Conservation (phyloP, 2,888 invertebrate species). For the Cantharis rustica region DNA sequence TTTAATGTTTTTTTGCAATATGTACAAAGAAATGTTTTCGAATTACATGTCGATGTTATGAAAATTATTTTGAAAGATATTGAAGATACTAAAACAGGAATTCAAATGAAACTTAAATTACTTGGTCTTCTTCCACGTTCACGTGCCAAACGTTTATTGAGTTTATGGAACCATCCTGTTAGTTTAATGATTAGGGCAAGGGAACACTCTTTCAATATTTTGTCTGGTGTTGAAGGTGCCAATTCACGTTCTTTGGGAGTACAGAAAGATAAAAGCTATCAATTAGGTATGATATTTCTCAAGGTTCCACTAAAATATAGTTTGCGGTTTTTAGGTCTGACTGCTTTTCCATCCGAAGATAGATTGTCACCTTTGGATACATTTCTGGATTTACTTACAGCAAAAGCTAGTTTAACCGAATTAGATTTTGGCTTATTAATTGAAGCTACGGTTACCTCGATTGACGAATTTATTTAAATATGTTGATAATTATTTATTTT, state of each 20-base stretch:
- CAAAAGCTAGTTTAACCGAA: constrained; percentile 84
- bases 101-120: constrained; percentile 73
- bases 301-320: neutral
- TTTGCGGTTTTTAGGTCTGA: constrained; percentile 62
- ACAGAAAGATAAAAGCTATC: constrained; percentile 41
- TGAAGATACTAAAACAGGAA: constrained; percentile 60
- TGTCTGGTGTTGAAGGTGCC: constrained; percentile 69
- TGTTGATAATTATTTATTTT: neutral
- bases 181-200: constrained; percentile 79
- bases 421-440: constrained; percentile 84
- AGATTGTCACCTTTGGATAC: constrained; percentile 80
- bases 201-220: constrained; percentile 79
- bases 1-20: constrained; percentile 84
- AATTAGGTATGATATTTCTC: constrained; percentile 19
- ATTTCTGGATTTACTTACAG: constrained; percentile 81
- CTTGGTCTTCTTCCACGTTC: constrained; percentile 77
- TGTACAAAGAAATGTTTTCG: constrained; percentile 81
- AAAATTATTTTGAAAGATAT: constrained; percentile 77
- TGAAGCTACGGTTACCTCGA: constrained; percentile 77
- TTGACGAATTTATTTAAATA: constrained; percentile 57
- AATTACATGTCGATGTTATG: constrained; percentile 85
- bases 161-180: constrained; percentile 77
- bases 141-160: constrained; percentile 76
- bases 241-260: constrained; percentile 44
- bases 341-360: constrained; percentile 74